A percentile compares a stretch with the other conserved stretches of the same genome.
Evolutionary conservation across 2,797 vertebrate species (phyloP).

Genomic region (Pipistrellus kuhlii): DNA sequence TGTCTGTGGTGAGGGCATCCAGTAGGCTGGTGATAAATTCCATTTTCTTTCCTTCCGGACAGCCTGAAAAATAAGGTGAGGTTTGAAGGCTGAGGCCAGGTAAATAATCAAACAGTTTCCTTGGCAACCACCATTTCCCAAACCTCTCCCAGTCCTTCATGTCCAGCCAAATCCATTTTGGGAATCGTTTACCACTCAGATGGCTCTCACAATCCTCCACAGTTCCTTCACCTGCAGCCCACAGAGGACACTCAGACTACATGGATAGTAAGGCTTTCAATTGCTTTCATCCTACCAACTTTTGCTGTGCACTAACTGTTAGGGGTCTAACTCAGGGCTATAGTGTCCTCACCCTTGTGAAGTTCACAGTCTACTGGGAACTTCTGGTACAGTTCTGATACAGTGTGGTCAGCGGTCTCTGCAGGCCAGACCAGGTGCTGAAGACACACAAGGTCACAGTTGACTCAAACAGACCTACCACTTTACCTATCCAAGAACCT

Average conservation of each 20-base stretch:
- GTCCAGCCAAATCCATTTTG: neutral
- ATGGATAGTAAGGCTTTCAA: neutral
- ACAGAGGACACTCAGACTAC: neutral
- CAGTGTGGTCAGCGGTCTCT: neutral
- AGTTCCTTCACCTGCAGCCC: neutral
- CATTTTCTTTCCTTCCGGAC: conserved; percentile 97
- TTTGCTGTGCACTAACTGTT: neutral
- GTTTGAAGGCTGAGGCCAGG: conserved; percentile 4
- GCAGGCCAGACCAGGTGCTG: neutral
- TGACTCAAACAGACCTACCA: neutral
- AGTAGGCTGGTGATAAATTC: conserved; percentile 99
- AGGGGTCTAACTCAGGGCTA: neutral
- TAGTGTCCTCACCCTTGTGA: neutral
- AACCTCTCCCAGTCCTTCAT: neutral
- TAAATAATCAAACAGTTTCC: conserved; percentile 9
- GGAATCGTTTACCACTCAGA: neutral
- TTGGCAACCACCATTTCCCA: neutral
- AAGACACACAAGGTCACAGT: neutral
- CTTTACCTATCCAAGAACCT: neutral
- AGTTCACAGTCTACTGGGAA: neutral
- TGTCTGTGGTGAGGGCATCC: conserved; percentile 98
- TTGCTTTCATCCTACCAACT: neutral
- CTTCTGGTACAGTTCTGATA: neutral
- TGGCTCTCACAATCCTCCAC: neutral
- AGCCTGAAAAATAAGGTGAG: conserved; percentile 90